Evolutionary conservation across 23 tunicate species (phyloP), one percentile per base, ranked within the genome.

Genomic region (Corella eumyota): DNA sequence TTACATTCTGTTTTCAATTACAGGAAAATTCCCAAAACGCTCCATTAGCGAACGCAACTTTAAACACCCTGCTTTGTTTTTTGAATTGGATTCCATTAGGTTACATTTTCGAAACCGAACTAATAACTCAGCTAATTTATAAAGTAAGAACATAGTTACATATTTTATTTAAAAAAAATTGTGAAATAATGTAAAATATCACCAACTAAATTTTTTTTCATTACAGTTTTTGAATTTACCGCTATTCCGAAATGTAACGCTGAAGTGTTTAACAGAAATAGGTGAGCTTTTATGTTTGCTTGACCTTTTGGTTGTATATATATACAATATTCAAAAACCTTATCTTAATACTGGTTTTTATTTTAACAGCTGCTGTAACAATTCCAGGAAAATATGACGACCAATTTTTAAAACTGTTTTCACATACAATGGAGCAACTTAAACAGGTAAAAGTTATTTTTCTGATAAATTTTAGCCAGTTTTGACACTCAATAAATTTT

Each of bases 31-130:
- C 99, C 0, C 93, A 79, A 45, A 93, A 93, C 60, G 85, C 95
- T 17, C 77, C 86, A 0, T 69, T 93, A 13, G 85, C 85, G 27
- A 73, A 77, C 44, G 94, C 99, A 5, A 93, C 99, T 3, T 61
- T 93, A 13, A 84, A 86, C 75, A 93, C 99, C 25, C 57, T 93
- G 24, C 88, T 93, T 2, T 79, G 95, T 34, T 93, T 93, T 62
- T 61, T 88, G n/a, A 84, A 88, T 45, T 93, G 99, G 99, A 93
- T 93, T 77, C 99, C 99, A 33, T 76, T 93, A 25, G 99, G 99
- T 15, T 93, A 87, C 70, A 87, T 87, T 0, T 87, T 87, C 36
- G 96, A 87, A 78, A 87, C 96, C 22, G 87, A 87, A 36, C 70
- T 87, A 1, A 74, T 87, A 3, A 70, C 81, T 4, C 75, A 77